Evolutionary conservation across 2,113 vertebrate genomes (phyloP).

Genomic region (Equus przewalskii): DNA sequence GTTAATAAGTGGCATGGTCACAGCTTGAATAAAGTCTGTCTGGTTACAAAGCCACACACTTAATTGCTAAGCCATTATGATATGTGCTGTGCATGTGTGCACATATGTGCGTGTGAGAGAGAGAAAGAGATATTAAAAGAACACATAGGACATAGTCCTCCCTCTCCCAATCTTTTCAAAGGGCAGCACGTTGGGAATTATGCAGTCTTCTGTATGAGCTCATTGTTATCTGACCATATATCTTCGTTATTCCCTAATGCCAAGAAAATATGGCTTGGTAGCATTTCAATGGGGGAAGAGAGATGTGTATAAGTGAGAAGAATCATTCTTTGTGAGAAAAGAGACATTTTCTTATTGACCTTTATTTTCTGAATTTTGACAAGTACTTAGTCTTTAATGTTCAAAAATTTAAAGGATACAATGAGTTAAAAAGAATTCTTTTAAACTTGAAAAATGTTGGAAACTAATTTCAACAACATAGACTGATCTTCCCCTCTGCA

Average conservation of each 20-base stretch:
- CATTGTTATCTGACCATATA: neutral
- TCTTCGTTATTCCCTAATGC: neutral
- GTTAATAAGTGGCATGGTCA: neutral
- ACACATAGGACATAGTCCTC: neutral
- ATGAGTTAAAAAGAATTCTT: neutral
- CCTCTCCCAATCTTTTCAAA: neutral
- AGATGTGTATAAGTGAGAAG: neutral
- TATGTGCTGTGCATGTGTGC: neutral
- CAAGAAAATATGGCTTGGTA: neutral
- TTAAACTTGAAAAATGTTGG: neutral
- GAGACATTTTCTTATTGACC: constrained; percentile 16
- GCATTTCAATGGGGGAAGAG: neutral
- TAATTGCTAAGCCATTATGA: neutral
- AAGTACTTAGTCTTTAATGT: neutral
- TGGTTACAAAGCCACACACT: neutral
- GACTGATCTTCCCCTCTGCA: neutral
- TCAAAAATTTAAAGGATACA: neutral
- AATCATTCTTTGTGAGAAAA: neutral
- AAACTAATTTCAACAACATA: neutral
- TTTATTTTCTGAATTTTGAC: constrained; percentile 42
- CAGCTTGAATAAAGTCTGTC: neutral
- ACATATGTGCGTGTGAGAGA: neutral
- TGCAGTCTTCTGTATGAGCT: neutral
- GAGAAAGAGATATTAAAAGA: neutral
- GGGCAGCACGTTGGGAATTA: neutral